Evolutionary conservation across 2,113 vertebrate species (phyloP).

Genomic region (Microtus pennsylvanicus): DNA sequence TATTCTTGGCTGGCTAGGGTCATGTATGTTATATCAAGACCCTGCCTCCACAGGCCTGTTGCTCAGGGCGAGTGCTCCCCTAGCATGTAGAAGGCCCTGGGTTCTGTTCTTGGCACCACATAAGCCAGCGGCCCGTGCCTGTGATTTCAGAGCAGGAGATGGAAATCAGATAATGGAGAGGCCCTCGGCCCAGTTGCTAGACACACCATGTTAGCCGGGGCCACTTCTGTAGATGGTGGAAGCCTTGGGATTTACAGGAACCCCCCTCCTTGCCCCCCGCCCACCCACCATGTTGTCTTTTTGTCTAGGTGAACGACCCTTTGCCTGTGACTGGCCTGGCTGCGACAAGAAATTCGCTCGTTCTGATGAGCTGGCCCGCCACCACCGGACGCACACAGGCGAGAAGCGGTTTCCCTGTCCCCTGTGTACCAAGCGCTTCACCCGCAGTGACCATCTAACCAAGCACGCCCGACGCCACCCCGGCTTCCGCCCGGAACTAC

Average conservation of each 20-base stretch:
- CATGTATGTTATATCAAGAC: not conserved
- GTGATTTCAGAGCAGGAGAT: no score
- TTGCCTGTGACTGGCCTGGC: conserved; percentile 84
- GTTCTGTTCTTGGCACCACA: not conserved
- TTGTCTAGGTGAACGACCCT: conserved; percentile 84
- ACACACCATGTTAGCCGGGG: not conserved
- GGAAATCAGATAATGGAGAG: not conserved
- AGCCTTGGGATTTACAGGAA: not conserved
- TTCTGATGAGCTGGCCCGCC: conserved; percentile 86
- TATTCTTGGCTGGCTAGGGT: not conserved
- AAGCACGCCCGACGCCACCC: conserved; percentile 87
- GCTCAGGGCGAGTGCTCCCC: not conserved
- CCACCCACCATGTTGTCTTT: not conserved
- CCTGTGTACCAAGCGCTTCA: conserved; percentile 87
- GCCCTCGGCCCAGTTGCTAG: not conserved
- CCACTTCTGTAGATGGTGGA: not conserved
- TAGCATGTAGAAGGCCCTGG: not conserved
- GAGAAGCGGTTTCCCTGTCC: conserved; percentile 87
- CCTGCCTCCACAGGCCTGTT: not conserved
- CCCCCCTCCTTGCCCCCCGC: no score
- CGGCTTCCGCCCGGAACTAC: conserved; percentile 83
- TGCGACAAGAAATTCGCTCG: conserved; percentile 87
- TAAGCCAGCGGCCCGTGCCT: no score
- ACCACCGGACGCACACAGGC: conserved; percentile 86
- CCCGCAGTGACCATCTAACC: conserved; percentile 87